Percentiles rank a stretch among this genome's conserved stretches.
phyloP scores from a whole-genome alignment of 2,113 vertebrate genomes.

The Hippocampus zosterae region DNA sequence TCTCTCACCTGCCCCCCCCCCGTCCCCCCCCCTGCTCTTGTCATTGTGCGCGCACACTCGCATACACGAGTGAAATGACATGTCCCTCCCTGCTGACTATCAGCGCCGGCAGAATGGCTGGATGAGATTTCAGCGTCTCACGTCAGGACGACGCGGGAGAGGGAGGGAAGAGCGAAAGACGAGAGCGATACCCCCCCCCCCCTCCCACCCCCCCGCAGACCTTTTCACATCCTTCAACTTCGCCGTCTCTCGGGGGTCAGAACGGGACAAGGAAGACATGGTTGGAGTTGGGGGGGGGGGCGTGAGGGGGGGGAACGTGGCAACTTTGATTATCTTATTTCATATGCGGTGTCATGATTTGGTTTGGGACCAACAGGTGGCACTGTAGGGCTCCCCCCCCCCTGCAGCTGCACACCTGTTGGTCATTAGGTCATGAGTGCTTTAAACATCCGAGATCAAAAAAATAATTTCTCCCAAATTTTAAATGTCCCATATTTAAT shows the following conservation, averaged over 20 bases:
- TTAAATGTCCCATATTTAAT: too few species aligned
- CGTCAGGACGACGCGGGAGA: conserved; percentile 46
- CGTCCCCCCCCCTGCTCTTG: conserved; percentile 47
- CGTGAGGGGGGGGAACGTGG: too few species aligned
- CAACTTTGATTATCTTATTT: too few species aligned
- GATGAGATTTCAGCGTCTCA: conserved; percentile 82
- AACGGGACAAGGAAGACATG: background rate
- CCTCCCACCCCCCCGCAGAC: conserved; percentile 30
- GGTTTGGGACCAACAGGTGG: too few species aligned
- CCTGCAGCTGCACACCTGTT: too few species aligned
- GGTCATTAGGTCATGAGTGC: too few species aligned
- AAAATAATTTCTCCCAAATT: too few species aligned
- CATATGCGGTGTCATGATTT: too few species aligned
- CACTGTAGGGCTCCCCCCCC: too few species aligned
- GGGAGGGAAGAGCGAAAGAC: conserved; percentile 5
- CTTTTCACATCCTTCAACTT: conserved; percentile 21
- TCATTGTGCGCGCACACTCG: conserved; percentile 54
- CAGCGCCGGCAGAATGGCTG: conserved; percentile 64
- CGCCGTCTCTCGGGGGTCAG: background rate
- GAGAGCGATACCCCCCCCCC: conserved; percentile 27
- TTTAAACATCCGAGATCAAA: too few species aligned
- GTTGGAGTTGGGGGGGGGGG: background rate
- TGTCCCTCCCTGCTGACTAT: conserved; percentile 70
- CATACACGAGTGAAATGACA: conserved; percentile 74
- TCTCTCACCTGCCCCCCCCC: conserved; percentile 13